A percentile compares a stretch with the other conserved stretches of the same genome.
Conservation (phyloP, 2,113 vertebrate species). For the Passer montanus region DNA sequence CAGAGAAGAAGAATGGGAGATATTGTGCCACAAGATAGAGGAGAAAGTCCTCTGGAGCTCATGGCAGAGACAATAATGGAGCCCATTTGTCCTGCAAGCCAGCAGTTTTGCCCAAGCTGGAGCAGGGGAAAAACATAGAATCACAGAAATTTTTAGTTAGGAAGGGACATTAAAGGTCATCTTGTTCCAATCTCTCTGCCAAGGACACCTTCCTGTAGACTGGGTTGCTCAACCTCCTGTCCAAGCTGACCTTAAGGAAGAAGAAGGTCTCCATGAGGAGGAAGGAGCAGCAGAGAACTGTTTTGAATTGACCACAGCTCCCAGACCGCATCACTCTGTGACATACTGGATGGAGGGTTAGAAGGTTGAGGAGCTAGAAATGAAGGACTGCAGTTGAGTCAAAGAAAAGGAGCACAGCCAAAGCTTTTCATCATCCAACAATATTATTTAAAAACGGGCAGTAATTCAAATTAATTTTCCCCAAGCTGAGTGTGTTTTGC, state of each 20-base stretch:
- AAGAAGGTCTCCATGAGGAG: neutral
- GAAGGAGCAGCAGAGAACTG: neutral
- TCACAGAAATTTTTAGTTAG: neutral
- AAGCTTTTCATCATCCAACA: neutral
- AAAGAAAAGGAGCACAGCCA: neutral
- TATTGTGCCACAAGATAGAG: neutral
- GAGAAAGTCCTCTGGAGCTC: neutral
- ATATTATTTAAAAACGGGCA: neutral
- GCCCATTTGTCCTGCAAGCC: neutral
- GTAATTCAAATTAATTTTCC: neutral
- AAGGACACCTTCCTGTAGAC: neutral
- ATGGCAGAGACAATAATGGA: neutral
- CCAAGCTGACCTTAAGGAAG: accelerated
- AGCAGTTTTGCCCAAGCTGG: neutral
- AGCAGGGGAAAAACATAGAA: neutral
- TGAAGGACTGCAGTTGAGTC: neutral
- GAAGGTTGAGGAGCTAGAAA: neutral
- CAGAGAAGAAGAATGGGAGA: neutral
- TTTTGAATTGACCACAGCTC: neutral
- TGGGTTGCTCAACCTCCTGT: neutral
- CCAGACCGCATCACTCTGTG: neutral
- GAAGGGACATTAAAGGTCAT: neutral
- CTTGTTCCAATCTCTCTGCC: neutral
- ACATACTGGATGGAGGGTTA: accelerated
- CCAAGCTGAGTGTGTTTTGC: neutral